Base-by-base conservation (phyloP, 2,113 vertebrate species). In the Deroptyus accipitrinus region DNA sequence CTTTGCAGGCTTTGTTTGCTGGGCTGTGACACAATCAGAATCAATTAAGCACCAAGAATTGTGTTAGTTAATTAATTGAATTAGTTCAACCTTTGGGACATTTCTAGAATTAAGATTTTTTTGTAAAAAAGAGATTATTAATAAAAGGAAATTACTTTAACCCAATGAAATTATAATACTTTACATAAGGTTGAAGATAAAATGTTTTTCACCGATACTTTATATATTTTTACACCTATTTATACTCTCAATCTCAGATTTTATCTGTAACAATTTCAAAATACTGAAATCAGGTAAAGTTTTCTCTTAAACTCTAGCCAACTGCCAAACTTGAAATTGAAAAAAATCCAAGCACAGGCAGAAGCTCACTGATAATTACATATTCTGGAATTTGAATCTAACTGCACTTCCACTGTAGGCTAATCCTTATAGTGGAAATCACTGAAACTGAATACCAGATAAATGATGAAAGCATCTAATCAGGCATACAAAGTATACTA, bases 41-140 rank as follows among this genome's bases (percentile, higher is more conserved):
- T 88, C 46, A 95, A 67, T 86, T 75, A 94, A 79, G 6, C 20
- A 44, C 31, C 35, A 62, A 35, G 14, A 93, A 86, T 13, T 94
- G 6, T 49, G 48, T 49, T 49, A 24, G 22, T 24, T 49, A 49
- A 49, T 49, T 24, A 93, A 86, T 13, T 94, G 6, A 37, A 80
- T 63, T 33, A 79, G 13, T 30, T 63, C 73, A 59, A 30, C 24
- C 72, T 4, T 13, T 78, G 22, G 30, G 42, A 42, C 11, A 88
- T 82, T 80, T 88, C 37, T 41, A 11, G 39, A 91, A 86, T 42
- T 73, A 70, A 81, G 77, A 11, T 1, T 35, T 9, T 42, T 75
- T 19, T 61, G 17, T 73, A n/a, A 76, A 86, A 92, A 92, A 72
- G 9, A 74, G 18, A 63, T 48, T 41, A 57, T 74, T 85, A 73